Conservation (phyloP, 2,113 vertebrate genomes). For the Lophotis ruficrista region DNA sequence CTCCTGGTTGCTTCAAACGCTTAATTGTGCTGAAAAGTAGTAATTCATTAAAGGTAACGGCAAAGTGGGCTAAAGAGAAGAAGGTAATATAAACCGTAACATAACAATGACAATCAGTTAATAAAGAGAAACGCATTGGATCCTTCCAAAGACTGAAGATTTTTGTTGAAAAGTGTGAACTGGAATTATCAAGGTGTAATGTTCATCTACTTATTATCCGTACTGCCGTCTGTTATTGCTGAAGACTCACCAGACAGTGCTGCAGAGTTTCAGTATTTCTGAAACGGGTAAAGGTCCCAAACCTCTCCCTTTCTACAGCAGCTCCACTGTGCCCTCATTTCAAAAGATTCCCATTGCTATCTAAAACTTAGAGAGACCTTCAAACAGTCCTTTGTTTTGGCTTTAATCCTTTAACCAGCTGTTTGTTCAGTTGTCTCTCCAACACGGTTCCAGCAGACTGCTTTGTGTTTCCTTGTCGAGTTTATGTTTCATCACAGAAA, state of each 20-base stretch:
- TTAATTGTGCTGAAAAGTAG: conserved; percentile 30
- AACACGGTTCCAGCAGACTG: conserved; percentile 24
- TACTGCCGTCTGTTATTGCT: not conserved
- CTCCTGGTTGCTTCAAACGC: conserved; percentile 12
- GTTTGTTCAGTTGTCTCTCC: conserved; percentile 58
- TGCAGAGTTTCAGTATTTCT: conserved; percentile 17
- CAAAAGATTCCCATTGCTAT: conserved; percentile 43
- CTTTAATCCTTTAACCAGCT: conserved; percentile 62
- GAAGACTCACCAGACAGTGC: conserved; percentile 18
- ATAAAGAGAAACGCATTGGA: not conserved
- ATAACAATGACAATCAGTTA: not conserved
- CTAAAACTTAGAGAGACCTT: conserved; percentile 53
- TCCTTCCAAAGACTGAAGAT: not conserved
- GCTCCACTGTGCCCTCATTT: conserved; percentile 21
- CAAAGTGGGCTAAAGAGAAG: not conserved
- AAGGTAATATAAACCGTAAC: not conserved
- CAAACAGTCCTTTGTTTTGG: conserved; percentile 64
- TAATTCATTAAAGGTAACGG: not conserved
- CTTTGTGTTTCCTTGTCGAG: conserved; percentile 53
- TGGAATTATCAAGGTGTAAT: not conserved
- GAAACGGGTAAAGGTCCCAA: conserved; percentile 51
- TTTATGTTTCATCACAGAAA: conserved; percentile 55
- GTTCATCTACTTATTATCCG: conserved; percentile 20
- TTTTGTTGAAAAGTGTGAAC: conserved; percentile 21
- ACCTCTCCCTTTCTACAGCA: conserved; percentile 13